phyloP scores from a whole-genome alignment of 37 sponge, comb jelly and placozoan genomes.

The Theonella swinhoei region DNA sequence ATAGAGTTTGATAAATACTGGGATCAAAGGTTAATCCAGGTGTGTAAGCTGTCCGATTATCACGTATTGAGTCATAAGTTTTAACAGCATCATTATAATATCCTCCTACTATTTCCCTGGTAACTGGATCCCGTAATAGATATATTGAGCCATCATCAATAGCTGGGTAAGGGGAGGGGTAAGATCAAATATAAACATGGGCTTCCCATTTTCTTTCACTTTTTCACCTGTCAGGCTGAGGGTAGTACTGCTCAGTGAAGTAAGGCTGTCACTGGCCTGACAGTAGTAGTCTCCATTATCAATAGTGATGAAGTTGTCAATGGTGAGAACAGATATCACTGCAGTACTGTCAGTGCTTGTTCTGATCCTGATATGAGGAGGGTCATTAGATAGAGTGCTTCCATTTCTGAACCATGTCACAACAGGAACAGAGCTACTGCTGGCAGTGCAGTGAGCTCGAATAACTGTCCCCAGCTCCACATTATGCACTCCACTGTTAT shows the following conservation, averaged over 20 bases:
- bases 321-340: conserved; percentile 14
- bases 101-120: neutral
- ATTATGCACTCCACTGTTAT: neutral
- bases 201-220: neutral
- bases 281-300: conserved; percentile 42
- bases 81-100: neutral
- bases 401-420: conserved; percentile 40
- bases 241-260: neutral
- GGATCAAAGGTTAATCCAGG: neutral
- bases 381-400: neutral
- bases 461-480: conserved; percentile 44
- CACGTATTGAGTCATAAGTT: neutral
- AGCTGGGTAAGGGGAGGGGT: too few species aligned
- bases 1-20: neutral
- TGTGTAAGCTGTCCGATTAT: neutral
- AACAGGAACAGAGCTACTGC: neutral
- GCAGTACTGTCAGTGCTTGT: neutral
- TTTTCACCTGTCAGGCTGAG: conserved; percentile 20
- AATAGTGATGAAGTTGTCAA: conserved; percentile 11
- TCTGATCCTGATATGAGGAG: conserved; percentile 39
- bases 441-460: conserved; percentile 29
- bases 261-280: neutral
- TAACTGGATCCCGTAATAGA: neutral
- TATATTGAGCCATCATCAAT: neutral
- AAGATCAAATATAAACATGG: too few species aligned